Evolutionary conservation across 2,113 vertebrate species (phyloP).

Genomic region (Australoheros scitulus): DNA sequence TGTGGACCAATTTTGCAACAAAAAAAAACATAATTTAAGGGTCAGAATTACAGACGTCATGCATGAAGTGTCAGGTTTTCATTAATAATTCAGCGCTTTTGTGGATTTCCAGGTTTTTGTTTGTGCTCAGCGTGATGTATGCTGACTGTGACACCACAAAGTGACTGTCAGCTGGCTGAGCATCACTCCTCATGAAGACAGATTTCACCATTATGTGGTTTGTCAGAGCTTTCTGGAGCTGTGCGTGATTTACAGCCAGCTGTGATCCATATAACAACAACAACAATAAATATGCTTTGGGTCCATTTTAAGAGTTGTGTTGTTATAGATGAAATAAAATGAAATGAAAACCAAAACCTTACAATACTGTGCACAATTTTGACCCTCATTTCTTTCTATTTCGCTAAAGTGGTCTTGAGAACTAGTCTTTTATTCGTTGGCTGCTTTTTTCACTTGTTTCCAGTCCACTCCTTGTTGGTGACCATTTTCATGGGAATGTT

Average conservation of each 20-base stretch:
- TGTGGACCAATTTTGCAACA: neutral
- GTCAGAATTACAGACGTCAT: neutral
- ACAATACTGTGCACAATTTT: no score
- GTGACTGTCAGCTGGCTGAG: slow-evolving; percentile 5
- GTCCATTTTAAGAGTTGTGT: neutral
- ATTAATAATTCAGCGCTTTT: neutral
- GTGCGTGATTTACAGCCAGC: neutral
- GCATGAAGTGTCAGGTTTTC: neutral
- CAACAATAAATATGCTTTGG: neutral
- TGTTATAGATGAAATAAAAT: neutral
- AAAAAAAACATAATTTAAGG: neutral
- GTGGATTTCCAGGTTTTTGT: neutral
- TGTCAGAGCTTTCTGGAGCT: slow-evolving; percentile 7
- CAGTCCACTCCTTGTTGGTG: neutral
- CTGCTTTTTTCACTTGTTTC: neutral
- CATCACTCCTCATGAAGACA: neutral
- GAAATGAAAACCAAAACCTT: neutral
- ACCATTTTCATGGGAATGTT: neutral
- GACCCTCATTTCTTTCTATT: no score
- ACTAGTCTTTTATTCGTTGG: neutral
- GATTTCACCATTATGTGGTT: slow-evolving; percentile 3
- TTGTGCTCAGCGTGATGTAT: slow-evolving; percentile 3
- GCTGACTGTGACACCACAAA: neutral
- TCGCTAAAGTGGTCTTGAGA: neutral
- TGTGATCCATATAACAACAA: neutral